Conservation (phyloP, 2,113 vertebrate species). For the Fregata magnificens region DNA sequence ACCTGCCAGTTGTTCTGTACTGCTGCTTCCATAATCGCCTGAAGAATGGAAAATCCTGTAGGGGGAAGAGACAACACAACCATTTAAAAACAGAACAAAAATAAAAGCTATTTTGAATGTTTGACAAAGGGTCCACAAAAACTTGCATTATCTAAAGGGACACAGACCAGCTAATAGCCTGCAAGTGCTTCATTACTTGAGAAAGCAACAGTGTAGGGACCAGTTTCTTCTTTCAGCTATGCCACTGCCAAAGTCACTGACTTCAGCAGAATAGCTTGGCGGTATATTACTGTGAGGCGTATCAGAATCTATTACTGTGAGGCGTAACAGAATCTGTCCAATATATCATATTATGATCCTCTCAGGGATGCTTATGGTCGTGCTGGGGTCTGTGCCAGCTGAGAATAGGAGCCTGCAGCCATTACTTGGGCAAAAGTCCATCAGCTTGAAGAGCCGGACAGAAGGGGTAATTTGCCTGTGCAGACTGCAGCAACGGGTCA, state of each 20-base stretch:
- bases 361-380: conserved; percentile 24
- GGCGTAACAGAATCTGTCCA: background rate
- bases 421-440: conserved; percentile 22
- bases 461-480: background rate
- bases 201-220: background rate
- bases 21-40: conserved; percentile 98
- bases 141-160: background rate
- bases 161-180: background rate
- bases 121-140: background rate
- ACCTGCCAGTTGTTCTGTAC: conserved; percentile 99
- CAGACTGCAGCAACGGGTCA: conserved; percentile 39
- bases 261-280: background rate
- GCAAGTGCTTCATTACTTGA: background rate
- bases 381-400: background rate
- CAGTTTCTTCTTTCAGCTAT: background rate
- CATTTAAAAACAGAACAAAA: conserved; percentile 34
- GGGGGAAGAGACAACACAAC: conserved; percentile 22
- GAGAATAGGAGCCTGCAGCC: conserved; percentile 24
- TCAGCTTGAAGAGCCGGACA: background rate
- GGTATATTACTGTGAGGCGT: background rate
- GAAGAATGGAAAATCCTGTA: conserved; percentile 96
- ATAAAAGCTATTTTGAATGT: background rate
- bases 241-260: background rate
- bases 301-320: background rate
- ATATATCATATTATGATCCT: conserved; percentile 7